Evolutionary conservation across 2,113 vertebrate species (phyloP).

Genomic region (Alethe diademata): DNA sequence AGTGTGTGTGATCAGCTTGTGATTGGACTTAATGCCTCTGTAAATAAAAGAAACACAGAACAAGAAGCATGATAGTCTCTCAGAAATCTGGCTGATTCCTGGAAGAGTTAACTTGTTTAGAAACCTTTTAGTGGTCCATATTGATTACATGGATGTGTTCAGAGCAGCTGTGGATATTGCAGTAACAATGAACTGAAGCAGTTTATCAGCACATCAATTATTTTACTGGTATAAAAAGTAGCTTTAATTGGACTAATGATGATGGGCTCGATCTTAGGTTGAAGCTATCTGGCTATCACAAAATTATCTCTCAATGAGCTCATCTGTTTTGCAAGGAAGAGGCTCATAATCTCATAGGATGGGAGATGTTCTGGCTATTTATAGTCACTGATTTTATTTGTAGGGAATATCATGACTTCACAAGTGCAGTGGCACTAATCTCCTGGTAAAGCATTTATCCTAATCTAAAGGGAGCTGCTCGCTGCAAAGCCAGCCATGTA

Average conservation of each 20-base stretch:
- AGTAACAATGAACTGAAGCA: slow-evolving; percentile 10
- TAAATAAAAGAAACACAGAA: slow-evolving; percentile 41
- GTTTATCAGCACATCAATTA: slow-evolving; percentile 27
- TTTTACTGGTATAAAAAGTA: slow-evolving; percentile 44
- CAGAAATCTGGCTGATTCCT: slow-evolving; percentile 14
- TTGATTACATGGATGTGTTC: not conserved
- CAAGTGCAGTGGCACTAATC: slow-evolving; percentile 29
- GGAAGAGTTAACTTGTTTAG: slow-evolving; percentile 60
- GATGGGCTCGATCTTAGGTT: slow-evolving; percentile 10
- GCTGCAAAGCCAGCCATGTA: not conserved
- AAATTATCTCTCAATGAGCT: slow-evolving; percentile 47
- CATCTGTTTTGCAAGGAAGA: slow-evolving; percentile 39
- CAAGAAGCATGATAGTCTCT: not conserved
- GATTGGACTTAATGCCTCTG: not conserved
- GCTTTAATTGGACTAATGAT: slow-evolving; percentile 57
- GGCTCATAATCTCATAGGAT: slow-evolving; percentile 13
- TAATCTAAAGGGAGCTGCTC: slow-evolving; percentile 14
- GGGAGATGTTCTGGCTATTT: slow-evolving; percentile 41
- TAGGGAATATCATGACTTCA: slow-evolving; percentile 46
- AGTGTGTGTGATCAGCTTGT: not conserved
- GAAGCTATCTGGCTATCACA: slow-evolving; percentile 29
- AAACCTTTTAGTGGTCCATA: slow-evolving; percentile 42
- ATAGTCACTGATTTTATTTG: slow-evolving; percentile 53
- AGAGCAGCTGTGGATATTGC: slow-evolving; percentile 30
- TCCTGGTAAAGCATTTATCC: slow-evolving; percentile 17